These are phyloP conservation scores for Pelodiscus sinensis DNA, from an alignment of 2,113 vertebrate genomes.

Conservation along the genomic window DNA sequence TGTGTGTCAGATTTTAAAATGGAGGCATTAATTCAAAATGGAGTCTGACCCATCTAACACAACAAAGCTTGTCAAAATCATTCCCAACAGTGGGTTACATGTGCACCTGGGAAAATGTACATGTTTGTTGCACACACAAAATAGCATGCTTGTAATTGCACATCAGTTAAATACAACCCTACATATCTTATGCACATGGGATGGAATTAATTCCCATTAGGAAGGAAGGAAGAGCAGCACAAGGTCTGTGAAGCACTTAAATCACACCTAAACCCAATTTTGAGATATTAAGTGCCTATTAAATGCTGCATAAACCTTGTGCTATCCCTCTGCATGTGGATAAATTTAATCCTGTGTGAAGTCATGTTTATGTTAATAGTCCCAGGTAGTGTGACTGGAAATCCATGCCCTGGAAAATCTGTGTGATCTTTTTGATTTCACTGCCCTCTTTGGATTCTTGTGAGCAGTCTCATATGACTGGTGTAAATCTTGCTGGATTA, in stretches of 20 bases:
- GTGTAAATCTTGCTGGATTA: background rate
- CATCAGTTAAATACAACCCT: background rate
- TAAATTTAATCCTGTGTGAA: conserved; percentile 53
- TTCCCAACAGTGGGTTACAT: background rate
- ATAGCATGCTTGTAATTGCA: background rate
- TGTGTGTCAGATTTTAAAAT: too few species aligned
- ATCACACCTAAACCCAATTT: background rate
- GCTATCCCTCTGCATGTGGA: rapidly evolving
- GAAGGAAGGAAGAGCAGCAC: background rate
- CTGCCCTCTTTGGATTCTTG: conserved; percentile 64
- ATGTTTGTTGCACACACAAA: background rate
- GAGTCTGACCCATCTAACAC: too few species aligned
- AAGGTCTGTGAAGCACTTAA: background rate
- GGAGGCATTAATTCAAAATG: too few species aligned
- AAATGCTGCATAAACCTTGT: conserved; percentile 7
- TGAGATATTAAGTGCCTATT: background rate
- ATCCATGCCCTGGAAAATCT: conserved; percentile 36
- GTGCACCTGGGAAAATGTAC: background rate
- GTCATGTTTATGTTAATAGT: conserved; percentile 70
- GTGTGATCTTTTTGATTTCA: conserved; percentile 56
- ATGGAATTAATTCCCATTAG: background rate
- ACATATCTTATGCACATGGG: background rate
- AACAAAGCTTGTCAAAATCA: too few species aligned
- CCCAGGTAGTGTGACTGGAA: conserved; percentile 42
- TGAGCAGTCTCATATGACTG: conserved; percentile 67